Conservation (phyloP, 2,113 vertebrate species). For the Coregonus clupeaformis region DNA sequence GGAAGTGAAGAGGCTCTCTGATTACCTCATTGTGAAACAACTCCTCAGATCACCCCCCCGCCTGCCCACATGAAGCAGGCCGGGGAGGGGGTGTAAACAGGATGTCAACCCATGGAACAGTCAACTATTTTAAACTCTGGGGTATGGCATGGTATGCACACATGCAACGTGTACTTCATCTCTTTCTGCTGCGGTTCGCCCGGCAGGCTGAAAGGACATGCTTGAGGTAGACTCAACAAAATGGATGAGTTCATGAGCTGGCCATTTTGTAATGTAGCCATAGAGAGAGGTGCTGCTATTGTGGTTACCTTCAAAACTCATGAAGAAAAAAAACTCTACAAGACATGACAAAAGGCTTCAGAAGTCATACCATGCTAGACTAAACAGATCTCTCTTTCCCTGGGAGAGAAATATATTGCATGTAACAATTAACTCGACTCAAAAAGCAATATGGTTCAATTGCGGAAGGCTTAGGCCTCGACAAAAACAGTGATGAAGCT, state of each 20-base stretch:
- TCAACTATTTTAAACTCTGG: slow-evolving; percentile 62
- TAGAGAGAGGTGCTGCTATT: slow-evolving; percentile 48
- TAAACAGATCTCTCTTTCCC: slow-evolving; percentile 44
- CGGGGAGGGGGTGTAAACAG: slow-evolving; percentile 61
- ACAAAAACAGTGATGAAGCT: slow-evolving; percentile 39
- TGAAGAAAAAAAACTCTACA: slow-evolving; percentile 10
- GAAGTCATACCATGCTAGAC: slow-evolving; percentile 28
- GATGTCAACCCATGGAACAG: slow-evolving; percentile 62
- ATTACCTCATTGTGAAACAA: slow-evolving; percentile 56
- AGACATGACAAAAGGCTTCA: slow-evolving; percentile 43
- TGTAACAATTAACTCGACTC: slow-evolving; percentile 41
- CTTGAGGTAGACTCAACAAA: slow-evolving; percentile 63
- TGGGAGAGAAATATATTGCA: slow-evolving; percentile 38
- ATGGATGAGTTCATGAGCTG: slow-evolving; percentile 55
- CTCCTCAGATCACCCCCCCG: slow-evolving; percentile 19
- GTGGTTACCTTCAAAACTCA: slow-evolving; percentile 49
- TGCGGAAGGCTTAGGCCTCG: slow-evolving; percentile 11
- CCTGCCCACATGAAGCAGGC: not conserved
- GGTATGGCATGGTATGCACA: not conserved
- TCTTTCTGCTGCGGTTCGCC: slow-evolving; percentile 23
- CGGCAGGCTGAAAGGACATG: slow-evolving; percentile 11
- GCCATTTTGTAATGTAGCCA: slow-evolving; percentile 29
- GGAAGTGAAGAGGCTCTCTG: slow-evolving; percentile 33
- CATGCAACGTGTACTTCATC: slow-evolving; percentile 39
- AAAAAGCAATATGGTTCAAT: slow-evolving; percentile 54